Base-by-base conservation (phyloP, 2,888 invertebrate species). In the Platerodrilus igneus region DNA sequence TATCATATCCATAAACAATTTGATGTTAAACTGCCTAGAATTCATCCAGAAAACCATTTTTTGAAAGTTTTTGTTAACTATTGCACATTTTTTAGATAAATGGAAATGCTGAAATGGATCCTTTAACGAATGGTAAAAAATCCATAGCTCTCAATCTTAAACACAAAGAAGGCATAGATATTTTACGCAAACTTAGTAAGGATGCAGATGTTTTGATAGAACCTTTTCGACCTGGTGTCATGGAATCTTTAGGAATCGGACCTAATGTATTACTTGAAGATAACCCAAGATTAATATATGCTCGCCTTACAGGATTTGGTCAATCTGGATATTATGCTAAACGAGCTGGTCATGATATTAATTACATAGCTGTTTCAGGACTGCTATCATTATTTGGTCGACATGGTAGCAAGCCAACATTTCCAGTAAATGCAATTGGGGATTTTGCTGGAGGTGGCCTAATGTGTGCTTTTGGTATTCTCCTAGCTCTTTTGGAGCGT, bases 381-480 rank as follows among this genome's bases (percentile, higher is more conserved):
- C 71, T 95, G 33, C 71, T 97, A 7, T 92, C 94, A 2, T 68
- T 83, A 57, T 72, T 95, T 35, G 84, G 88, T 2, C 75, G 84
- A 50, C 72, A 74, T 37, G 69, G 73, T 27, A 73, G 81, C 50
- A 82, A 82, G 45, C 87, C 91, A 10, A 68, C 72, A 23, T 79
- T 90, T 20, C 95, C 96, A 0, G 63, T 87, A 4, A 99, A 97
- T 71, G 65, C 94, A 10, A 65, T 88, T 16, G 94, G 90, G 3
- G 97, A 99, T 70, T 97, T 97, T 74, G 96, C 86, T 30, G 96
- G 96, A 8, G 99, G 99, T 22, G 89, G 95, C 45, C 68, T 97
- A 15, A 74, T 84, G 49, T 94, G 95, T 70, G 86, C 91, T 1
- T 69, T 96, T 45, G 95, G 96, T 11, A 92, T 99, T 56, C 62